Percentiles rank a stretch among this genome's conserved stretches.
These are phyloP conservation scores for Peribatodes rhomboidaria DNA, from an alignment of 2,888 invertebrate genomes.

Conservation along the genomic window DNA sequence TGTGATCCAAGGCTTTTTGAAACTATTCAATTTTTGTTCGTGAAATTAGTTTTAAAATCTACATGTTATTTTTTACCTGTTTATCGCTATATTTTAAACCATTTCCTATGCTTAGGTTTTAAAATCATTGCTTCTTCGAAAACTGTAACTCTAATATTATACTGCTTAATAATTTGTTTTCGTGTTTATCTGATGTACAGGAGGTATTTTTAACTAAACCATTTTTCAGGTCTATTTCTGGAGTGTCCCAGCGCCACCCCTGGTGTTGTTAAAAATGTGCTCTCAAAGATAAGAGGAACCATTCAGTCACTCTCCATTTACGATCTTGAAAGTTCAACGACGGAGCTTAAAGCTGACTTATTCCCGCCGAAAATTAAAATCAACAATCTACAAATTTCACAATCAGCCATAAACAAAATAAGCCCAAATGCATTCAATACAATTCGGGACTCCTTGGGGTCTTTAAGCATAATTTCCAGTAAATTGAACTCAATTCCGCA, in stretches of 20 bases:
- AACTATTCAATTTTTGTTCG: background rate
- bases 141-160: background rate
- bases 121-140: background rate
- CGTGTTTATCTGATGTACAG: background rate
- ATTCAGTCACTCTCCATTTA: constrained; percentile 96
- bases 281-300: constrained; percentile 89
- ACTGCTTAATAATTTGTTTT: background rate
- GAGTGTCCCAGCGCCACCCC: constrained; percentile 95
- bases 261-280: constrained; percentile 90
- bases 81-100: no score
- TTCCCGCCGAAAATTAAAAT: constrained; percentile 91
- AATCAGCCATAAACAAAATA: constrained; percentile 90
- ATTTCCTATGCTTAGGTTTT: no score
- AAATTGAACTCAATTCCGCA: constrained; percentile 91
- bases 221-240: constrained; percentile 90
- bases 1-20: constrained; percentile 31
- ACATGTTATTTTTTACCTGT: no score
- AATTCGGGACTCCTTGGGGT: constrained; percentile 90
- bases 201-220: constrained; percentile 32
- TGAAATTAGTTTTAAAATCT: no score
- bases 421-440: constrained; percentile 89
- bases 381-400: constrained; percentile 92
- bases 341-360: constrained; percentile 90
- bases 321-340: constrained; percentile 94
- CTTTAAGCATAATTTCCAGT: constrained; percentile 92